Evolutionary conservation across 2,113 vertebrate genomes (phyloP), one percentile per base, ranked within the genome.

Genomic region (Cynopterus brachyotis): DNA sequence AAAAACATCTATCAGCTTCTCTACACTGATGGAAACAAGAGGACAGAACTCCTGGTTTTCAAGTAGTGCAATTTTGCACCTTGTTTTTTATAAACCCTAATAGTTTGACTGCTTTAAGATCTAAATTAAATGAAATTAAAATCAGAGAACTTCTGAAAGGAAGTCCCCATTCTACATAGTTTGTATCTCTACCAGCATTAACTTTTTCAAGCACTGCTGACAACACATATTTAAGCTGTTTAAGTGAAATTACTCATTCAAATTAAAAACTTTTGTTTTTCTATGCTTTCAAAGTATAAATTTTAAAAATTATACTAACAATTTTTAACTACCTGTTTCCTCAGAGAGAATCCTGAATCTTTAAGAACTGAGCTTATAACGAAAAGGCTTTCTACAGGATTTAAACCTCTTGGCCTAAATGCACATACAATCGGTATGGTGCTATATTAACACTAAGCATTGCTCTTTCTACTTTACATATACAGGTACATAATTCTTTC

Each of bases 71-170:
- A 91, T 69, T 47, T 19, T 93, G 42, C 5, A 67, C 22, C 42
- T 88, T 88, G n/a, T 75, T 89, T 89, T 70, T 70, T 50, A 60
- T 47, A 96, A 82, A 53, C 24, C 20, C 42, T 47, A 82, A 40
- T 9, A 76, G 24, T 69, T 40, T 75, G 62, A 67, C 19, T 81
- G 13, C 45, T 76, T 78, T 76, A 55, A 53, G 78, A 76, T 70
- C 62, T 78, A n/a, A 84, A 83, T 59, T 91, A 82, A 92, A 96
- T n/a, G 32, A 47, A 73, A 94, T 64, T 50, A 94, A 90, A 95
- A 89, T n/a, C n/a, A 73, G 19, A 83, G 9, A 67, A 88, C 11
- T 96, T 83, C 50, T 86, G 5, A 83, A 86, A 78, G 6, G 81
- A 89, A 93, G 80, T 67, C 40, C 50, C 35, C 62, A 76, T 37